Evolutionary conservation across 2,888 invertebrate genomes (phyloP), one percentile per base, ranked within the genome.

Genomic region (Villa cingulata): DNA sequence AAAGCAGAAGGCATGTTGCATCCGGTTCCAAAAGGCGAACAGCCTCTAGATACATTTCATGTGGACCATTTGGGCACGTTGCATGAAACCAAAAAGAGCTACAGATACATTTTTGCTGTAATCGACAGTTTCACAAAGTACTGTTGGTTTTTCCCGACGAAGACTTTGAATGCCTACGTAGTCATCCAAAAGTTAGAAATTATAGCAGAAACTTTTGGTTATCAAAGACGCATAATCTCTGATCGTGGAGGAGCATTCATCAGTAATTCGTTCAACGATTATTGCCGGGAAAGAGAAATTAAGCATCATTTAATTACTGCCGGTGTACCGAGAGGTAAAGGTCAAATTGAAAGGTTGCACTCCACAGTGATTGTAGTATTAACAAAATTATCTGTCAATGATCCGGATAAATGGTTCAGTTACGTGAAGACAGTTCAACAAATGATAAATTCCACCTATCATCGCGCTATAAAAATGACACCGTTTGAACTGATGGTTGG

Each of bases 1-100:
- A 63, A 59, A 45, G 51, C 57, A 23, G 61, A 62, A 53, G 61
- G 64, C 19, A 56, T 54, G n/a, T 48, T 64, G 29, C 44, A 63
- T 41, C 53, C 58, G 0, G 57, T 66, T 2, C 55, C 58, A 15
- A 65, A 65, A 43, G 62, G 54, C 14, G 56, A 53, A 1, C 40
- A 43, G 3, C 63, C n/a, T n/a, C n/a, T n/a, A n/a, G n/a, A n/a
- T n/a, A n/a, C n/a, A n/a, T n/a, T n/a, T n/a, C n/a, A n/a, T 63
- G 38, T 60, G 15, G 64, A 64, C 38, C 65, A 65, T 37, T 23
- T 66, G 3, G 63, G 64, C 4, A 62, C 63, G 5, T 36, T 61
- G 42, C 50, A 55, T 0, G 52, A 50, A 17, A 52, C 52, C 12
- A 48, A 43, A 17, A 54, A 51, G 19, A 27, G 53, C 12, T 63